Evolutionary conservation across 2,888 invertebrate species (phyloP).

Genomic region (Andrena praecox): DNA sequence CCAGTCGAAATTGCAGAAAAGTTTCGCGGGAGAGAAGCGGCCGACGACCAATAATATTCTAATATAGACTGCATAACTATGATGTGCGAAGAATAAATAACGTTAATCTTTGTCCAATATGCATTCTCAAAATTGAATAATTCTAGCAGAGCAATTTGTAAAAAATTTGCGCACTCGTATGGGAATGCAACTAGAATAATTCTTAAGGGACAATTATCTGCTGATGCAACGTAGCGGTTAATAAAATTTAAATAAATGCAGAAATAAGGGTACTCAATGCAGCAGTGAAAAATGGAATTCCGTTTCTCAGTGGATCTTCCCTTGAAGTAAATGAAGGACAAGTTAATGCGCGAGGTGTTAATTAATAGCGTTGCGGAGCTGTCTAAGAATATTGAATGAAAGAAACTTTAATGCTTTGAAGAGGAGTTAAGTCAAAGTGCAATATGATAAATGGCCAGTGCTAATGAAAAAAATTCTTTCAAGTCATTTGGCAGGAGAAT

Average conservation of each 20-base stretch:
- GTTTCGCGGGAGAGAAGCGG: slow-evolving; percentile 36
- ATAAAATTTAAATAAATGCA: slow-evolving; percentile 4
- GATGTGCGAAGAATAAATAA: not conserved
- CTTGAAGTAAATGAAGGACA: not conserved
- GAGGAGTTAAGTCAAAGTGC: not conserved
- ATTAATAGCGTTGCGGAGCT: slow-evolving; percentile 4
- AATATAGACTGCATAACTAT: not conserved
- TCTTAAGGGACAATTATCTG: not conserved
- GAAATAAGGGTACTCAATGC: not conserved
- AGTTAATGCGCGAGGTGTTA: not conserved
- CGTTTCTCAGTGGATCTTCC: not conserved
- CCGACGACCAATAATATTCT: slow-evolving; percentile 10
- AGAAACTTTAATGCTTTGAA: not conserved
- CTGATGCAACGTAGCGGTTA: not conserved
- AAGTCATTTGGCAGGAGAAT: not conserved
- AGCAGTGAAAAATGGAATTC: not conserved
- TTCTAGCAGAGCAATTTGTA: not conserved
- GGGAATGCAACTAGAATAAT: not conserved
- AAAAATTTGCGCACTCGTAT: too few relatives aligned
- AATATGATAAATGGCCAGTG: slow-evolving; percentile 3
- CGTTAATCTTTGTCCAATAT: not conserved
- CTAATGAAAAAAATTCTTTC: not conserved
- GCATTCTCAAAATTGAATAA: not conserved
- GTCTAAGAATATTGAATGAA: slow-evolving; percentile 2
- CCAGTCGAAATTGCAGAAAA: slow-evolving; percentile 59